These are phyloP conservation scores for Myoxocephalus aenaeus DNA, from an alignment of 2,797 vertebrate genomes.

Conservation along the genomic window DNA sequence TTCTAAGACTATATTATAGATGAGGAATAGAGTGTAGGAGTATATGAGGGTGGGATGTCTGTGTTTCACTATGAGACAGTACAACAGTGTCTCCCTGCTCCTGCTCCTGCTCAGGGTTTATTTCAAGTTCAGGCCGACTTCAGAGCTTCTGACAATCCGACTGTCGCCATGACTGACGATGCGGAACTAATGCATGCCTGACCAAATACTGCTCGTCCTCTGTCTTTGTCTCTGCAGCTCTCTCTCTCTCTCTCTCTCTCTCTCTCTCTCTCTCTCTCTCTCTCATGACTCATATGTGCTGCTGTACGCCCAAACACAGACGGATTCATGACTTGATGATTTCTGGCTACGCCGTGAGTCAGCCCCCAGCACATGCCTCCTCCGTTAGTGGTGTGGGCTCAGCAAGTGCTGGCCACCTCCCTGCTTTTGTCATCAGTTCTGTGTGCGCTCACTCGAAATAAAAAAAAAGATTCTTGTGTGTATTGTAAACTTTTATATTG, in stretches of 20 bases:
- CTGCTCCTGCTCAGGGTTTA: conserved; percentile 54
- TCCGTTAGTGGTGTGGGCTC: conserved; percentile 73
- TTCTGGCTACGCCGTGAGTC: conserved; percentile 75
- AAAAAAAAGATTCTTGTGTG: not conserved
- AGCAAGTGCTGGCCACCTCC: conserved; percentile 58
- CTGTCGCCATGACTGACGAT: conserved; percentile 38
- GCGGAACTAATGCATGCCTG: conserved; percentile 54
- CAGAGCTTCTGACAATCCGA: conserved; percentile 39
- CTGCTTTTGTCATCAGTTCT: conserved; percentile 67
- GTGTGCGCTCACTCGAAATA: conserved; percentile 14
- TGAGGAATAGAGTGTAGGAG: conserved; percentile 23
- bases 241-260: conserved; percentile 37
- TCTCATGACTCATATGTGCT: conserved; percentile 76
- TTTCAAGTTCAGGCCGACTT: conserved; percentile 57
- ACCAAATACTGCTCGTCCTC: conserved; percentile 45
- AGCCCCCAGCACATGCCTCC: conserved; percentile 71
- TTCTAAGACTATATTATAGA: conserved; percentile 19
- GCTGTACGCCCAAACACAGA: conserved; percentile 75
- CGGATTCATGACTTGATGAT: conserved; percentile 80
- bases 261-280: conserved; percentile 16
- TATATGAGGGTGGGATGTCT: conserved; percentile 14
- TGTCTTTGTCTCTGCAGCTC: conserved; percentile 41
- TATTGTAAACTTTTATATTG: not conserved
- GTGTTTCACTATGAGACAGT: conserved; percentile 34
- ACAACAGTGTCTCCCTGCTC: conserved; percentile 54